Base-by-base conservation (phyloP, 2,797 vertebrate genomes). In the Mastacembelus armatus region DNA sequence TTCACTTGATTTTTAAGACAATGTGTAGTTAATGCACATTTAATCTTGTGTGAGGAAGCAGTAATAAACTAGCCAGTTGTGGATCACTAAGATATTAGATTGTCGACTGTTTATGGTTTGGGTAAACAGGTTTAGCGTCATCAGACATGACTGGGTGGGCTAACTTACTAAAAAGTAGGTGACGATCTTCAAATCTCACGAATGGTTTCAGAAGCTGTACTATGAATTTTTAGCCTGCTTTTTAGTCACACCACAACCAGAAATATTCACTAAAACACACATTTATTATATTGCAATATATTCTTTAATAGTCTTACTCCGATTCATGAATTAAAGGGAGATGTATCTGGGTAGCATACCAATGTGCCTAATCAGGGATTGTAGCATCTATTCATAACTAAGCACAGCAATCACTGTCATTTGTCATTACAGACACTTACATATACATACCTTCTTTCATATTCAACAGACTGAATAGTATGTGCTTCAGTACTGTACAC, bases 401-500 rank as follows among this genome's bases (percentile, higher is more conserved):
- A 30, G 26, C 22, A 9, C 4, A 51, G 29, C 61, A 68, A 77
- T 67, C 29, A 38, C 26, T 55, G 43, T 56, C n/a, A n/a, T n/a
- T n/a, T n/a, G n/a, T n/a, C n/a, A n/a, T n/a, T n/a, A n/a, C n/a
- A n/a, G n/a, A 64, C 54, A 66, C 19, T 80, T 69, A 78, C 42
- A 85, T 71, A 73, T 61, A 59, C 57, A 66, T 32, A 56, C 60
- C 52, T 52, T 70, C 59, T 47, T 66, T 49, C 45, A 11, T 43
- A 51, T 80, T 67, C 81, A 66, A 80, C 71, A 58, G 27, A 40
- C 27, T 68, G 55, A 71, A 40, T 60, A 49, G 64, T 36, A 66
- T 52, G 60, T 68, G 59, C 75, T 65, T 69, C 74, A 60, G 64
- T 77, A 65, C 16, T 10, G n/a, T 18, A 39, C 66, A 87, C 65